Conservation (phyloP, 2,113 vertebrate genomes). For the Crotalus horridus region DNA sequence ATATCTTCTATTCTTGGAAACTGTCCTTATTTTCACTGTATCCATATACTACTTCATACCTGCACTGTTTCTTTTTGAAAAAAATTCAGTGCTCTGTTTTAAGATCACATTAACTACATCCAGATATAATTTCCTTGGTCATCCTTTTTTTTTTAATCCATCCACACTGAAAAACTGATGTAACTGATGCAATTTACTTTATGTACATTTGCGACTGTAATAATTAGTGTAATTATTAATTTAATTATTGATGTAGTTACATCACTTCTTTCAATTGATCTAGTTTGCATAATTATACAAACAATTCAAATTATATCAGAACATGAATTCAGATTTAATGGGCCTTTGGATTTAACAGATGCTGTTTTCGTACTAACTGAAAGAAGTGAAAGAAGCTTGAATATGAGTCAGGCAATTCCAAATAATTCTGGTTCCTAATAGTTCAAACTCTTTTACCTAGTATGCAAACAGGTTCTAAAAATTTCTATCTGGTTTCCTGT, state of each 20-base stretch:
- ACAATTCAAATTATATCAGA: neutral
- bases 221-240: neutral
- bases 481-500: neutral
- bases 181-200: neutral
- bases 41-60: neutral
- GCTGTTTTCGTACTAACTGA: neutral
- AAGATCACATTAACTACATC: neutral
- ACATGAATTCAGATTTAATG: neutral
- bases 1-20: neutral
- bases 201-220: neutral
- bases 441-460: too few species aligned
- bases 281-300: neutral
- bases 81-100: neutral
- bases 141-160: neutral
- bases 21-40: neutral
- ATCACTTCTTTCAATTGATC: neutral
- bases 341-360: neutral
- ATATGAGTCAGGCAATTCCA: neutral
- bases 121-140: neutral
- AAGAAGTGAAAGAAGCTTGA: neutral
- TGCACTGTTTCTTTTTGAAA: neutral
- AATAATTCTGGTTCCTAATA: neutral
- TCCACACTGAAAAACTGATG: neutral
- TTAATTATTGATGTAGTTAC: neutral
- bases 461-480: neutral